Conservation (phyloP, 2,797 vertebrate genomes). For the Hybognathus amarus region DNA sequence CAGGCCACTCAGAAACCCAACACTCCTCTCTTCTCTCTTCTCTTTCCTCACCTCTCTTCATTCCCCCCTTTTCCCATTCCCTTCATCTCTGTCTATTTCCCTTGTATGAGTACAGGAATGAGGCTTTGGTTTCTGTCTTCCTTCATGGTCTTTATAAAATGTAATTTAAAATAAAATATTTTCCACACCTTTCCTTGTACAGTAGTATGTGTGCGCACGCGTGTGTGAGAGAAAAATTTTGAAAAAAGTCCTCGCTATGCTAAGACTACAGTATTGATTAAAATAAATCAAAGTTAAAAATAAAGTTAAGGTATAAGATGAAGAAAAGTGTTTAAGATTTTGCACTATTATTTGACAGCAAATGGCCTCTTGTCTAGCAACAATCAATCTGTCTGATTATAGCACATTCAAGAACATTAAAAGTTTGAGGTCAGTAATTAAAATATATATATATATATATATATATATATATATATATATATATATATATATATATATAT, state of each 20-base stretch:
- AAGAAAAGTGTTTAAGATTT: background rate
- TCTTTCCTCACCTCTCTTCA: conserved; percentile 43
- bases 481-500: too few relatives aligned
- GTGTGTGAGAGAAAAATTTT: background rate
- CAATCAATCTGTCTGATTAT: background rate
- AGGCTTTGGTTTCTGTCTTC: conserved; percentile 22
- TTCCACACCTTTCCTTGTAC: background rate
- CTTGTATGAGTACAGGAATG: conserved; percentile 22
- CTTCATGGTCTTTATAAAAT: background rate
- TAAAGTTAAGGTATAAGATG: background rate
- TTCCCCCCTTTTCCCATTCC: conserved; percentile 34
- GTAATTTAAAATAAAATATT: background rate
- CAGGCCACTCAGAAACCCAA: conserved; percentile 72
- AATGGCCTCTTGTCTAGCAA: background rate
- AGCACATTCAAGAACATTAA: background rate
- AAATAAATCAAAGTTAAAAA: background rate
- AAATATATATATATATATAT: too few relatives aligned
- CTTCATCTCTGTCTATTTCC: conserved; percentile 39
- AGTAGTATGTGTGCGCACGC: background rate
- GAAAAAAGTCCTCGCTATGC: background rate
- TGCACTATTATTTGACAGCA: background rate
- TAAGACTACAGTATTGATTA: background rate
- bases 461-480: too few relatives aligned
- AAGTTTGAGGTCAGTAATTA: background rate
- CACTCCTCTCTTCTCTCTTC: conserved; percentile 53